Percentiles rank a stretch among this genome's conserved stretches.
phyloP scores from a whole-genome alignment of 30 jellyfish, hydroid and myxozoan species.

The Aurelia sp. region DNA sequence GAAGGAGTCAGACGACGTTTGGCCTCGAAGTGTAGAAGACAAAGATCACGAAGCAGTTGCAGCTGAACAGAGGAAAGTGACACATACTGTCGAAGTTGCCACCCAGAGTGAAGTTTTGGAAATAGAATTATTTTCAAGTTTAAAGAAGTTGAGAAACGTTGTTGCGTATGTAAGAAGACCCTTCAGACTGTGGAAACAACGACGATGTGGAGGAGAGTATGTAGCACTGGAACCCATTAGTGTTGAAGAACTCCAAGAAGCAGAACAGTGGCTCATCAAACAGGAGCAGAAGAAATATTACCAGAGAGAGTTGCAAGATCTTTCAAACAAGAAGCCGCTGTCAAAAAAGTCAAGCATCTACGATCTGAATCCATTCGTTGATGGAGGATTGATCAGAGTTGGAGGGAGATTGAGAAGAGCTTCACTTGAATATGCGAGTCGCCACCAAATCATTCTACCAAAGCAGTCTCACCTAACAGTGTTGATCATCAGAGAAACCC shows the following conservation, averaged over 20 bases:
- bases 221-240: slow-evolving; percentile 15
- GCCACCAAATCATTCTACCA: slow-evolving; percentile 48
- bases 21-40: slow-evolving; percentile 30
- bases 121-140: slow-evolving; percentile 43
- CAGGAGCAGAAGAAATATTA: slow-evolving; percentile 32
- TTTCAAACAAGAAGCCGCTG: slow-evolving; percentile 42
- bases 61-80: slow-evolving; percentile 29
- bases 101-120: slow-evolving; percentile 19
- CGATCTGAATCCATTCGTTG: slow-evolving; percentile 47
- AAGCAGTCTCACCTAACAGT: slow-evolving; percentile 14
- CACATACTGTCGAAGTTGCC: slow-evolving; percentile 32
- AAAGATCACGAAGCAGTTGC: slow-evolving; percentile 24
- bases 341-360: slow-evolving; percentile 4
- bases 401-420: slow-evolving; percentile 59
- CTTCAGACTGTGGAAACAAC: slow-evolving; percentile 38
- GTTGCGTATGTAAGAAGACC: slow-evolving; percentile 34
- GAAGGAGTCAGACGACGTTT: slow-evolving; percentile 3
- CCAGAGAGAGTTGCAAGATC: slow-evolving; percentile 48
- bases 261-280: slow-evolving; percentile 48
- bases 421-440: slow-evolving; percentile 20
- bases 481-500: slow-evolving; percentile 41
- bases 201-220: slow-evolving; percentile 2
- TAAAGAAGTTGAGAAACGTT: slow-evolving; percentile 39
- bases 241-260: slow-evolving; percentile 55
- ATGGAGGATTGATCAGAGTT: slow-evolving; percentile 61